Evolutionary conservation across 2,113 vertebrate species (phyloP).

Genomic region (Corapipo altera): DNA sequence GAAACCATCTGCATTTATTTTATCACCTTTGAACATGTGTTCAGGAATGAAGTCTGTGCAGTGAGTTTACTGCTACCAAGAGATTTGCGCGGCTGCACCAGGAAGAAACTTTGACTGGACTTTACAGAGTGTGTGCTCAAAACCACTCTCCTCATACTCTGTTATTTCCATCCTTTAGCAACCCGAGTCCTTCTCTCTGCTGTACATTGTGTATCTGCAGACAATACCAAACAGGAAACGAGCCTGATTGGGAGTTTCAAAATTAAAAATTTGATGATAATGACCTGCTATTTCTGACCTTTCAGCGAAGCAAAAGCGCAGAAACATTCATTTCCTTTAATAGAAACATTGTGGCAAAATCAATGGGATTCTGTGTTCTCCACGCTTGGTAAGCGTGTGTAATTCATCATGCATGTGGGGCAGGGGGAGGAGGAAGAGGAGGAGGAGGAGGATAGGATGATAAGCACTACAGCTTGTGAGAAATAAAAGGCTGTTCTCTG

Average conservation of each 20-base stretch:
- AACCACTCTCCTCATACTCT: slow-evolving; percentile 11
- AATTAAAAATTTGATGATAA: slow-evolving; percentile 29
- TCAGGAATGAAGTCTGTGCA: slow-evolving; percentile 63
- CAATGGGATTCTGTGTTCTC: slow-evolving; percentile 9
- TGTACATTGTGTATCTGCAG: neutral
- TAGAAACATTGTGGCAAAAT: slow-evolving; percentile 32
- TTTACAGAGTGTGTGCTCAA: neutral
- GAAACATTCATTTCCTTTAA: neutral
- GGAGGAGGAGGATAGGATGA: neutral
- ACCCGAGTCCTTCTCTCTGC: neutral
- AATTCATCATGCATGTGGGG: slow-evolving; percentile 2
- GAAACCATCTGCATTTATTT: slow-evolving; percentile 72
- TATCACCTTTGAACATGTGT: slow-evolving; percentile 72
- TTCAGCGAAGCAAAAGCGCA: neutral
- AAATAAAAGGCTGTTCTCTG: neutral
- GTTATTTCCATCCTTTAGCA: neutral
- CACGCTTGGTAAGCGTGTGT: neutral
- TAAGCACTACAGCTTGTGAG: neutral
- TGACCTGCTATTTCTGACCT: slow-evolving; percentile 31
- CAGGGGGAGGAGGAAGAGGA: neutral
- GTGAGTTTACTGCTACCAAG: slow-evolving; percentile 59
- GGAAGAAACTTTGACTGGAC: slow-evolving; percentile 51
- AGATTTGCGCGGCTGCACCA: slow-evolving; percentile 56
- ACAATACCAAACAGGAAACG: slow-evolving; percentile 44
- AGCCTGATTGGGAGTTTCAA: slow-evolving; percentile 4